Evolutionary conservation across 2,797 vertebrate species (phyloP), one percentile per base, ranked within the genome.

Genomic region (Stomatorhinus walkeri): DNA sequence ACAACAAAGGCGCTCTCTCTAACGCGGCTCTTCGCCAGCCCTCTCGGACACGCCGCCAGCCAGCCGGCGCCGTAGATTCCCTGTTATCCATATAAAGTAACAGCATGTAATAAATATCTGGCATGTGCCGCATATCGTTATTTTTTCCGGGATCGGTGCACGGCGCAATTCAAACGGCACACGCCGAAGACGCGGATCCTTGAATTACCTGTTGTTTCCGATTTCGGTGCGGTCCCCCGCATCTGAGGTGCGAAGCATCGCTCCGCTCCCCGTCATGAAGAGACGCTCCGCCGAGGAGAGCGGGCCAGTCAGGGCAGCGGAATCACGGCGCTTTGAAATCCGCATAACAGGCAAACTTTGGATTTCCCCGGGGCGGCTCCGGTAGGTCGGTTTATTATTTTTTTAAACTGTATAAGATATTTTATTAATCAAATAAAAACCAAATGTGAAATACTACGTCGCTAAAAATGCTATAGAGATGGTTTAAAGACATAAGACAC

Each of bases 1-100:
- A 89, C 88, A 89, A 91, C 88, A 90, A 89, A 88, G 88, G 61
- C 64, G 32, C 64, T 52, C 89, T 87, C 24, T 16, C 43, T 90
- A 88, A 91, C 92, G 92, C 92, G 92, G 92, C 92, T 93, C 92
- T 93, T 93, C 92, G 91, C 76, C 91, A 91, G 89, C 90, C 52
- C 48, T 89, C 92, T 91, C 88, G n/a, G 88, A 91, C 90, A 90
- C 92, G 59, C 90, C 91, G 22, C 89, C 68, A 84, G 87, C 19
- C 51, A 56, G 28, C 28, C 32, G 85, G 76, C 72, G 49, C 48
- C 54, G 48, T 24, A 54, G 64, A 51, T 76, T 54, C 46, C 5
- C 54, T 52, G 43, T 56, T 24, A 59, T 83, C 49, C 51, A 43
- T 54, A 32, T 43, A 48, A 22, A 52, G 9, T 85, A 51, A 72